Evolutionary conservation across 2,888 invertebrate species (phyloP).

Genomic region (Machimus atricapillus): DNA sequence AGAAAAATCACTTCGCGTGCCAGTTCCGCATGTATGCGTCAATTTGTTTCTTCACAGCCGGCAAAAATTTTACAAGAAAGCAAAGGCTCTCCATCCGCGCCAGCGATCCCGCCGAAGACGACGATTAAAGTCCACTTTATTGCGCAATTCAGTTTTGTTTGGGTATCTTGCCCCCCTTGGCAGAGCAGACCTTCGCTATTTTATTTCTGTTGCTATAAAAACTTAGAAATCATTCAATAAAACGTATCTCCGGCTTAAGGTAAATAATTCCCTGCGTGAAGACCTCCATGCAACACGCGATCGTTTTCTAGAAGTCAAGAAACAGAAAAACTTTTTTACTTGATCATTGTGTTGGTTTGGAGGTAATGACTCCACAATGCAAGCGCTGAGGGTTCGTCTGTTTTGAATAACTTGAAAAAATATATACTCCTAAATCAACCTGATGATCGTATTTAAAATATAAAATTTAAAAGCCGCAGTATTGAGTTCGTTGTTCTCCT

Average conservation of each 20-base stretch:
- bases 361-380: not conserved
- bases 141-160: not conserved
- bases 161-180: not conserved
- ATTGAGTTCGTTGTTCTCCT: not conserved
- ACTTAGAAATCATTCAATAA: slow-evolving; percentile 14
- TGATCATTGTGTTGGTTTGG: not conserved
- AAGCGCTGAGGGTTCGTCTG: not conserved
- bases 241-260: slow-evolving; percentile 7
- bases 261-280: slow-evolving; percentile 11
- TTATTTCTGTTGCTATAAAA: not conserved
- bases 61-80: not conserved
- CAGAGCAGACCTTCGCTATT: not conserved
- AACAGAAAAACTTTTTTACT: not conserved
- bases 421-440: not conserved
- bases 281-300: slow-evolving; percentile 24
- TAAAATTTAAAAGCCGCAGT: not conserved
- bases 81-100: not conserved
- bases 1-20: not conserved
- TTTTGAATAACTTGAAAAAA: not conserved
- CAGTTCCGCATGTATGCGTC: slow-evolving; percentile 6
- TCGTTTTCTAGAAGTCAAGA: slow-evolving; percentile 13
- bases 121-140: not conserved
- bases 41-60: slow-evolving; percentile 14
- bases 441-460: not conserved
- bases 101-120: not conserved